Evolutionary conservation across 2,113 vertebrate genomes (phyloP), one percentile per base, ranked within the genome.

Genomic region (Gymnogyps californianus): DNA sequence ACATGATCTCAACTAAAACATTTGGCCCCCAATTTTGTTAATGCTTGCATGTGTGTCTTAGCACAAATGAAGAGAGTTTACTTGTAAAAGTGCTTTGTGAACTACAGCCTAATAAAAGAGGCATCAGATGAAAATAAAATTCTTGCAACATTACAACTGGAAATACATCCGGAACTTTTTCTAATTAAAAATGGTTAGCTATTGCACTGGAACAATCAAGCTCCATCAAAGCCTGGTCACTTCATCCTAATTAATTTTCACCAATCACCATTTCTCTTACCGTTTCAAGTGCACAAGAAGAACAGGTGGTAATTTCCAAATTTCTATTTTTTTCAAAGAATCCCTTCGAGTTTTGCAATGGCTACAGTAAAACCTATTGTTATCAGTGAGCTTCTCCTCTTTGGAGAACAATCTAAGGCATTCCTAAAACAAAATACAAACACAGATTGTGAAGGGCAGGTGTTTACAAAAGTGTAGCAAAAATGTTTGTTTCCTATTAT

Each of bases 401-500:
- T 99, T 99, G 93, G 99, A 99, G 97, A 99, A 99, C 86, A 99
- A 98, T 95, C 98, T 99, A 98, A 99, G 98, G 98, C 99, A 99
- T 96, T 99, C 99, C 99, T 99, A 69, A 76, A 94, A 87, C 44
- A 93, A 88, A 75, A 89, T 5, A 75, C 15, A 76, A 51, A 71
- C 17, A 83, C 3, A 64, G 28, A 59, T 11, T 52, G 24, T 67
- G 40, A 94, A 75, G 44, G 55, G 22, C 12, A 38, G 34, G 52
- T 2, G 0, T 72, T 85, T 34, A 34, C 13, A 18, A 5, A 69
- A 85, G 16, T 4, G 2, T 4, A 91, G 42, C 34, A 76, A 52
- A 90, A 82, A 42, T 6, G 10, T 28, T 54, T 81, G 16, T 49
- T 75, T 90, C n/a, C 19, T 5, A 7, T 31, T 5, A 7, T 31